A percentile compares a stretch with the other conserved stretches of the same genome.
These are phyloP conservation scores for Chloropsis hardwickii DNA, from an alignment of 2,113 vertebrate species.

Conservation along the genomic window DNA sequence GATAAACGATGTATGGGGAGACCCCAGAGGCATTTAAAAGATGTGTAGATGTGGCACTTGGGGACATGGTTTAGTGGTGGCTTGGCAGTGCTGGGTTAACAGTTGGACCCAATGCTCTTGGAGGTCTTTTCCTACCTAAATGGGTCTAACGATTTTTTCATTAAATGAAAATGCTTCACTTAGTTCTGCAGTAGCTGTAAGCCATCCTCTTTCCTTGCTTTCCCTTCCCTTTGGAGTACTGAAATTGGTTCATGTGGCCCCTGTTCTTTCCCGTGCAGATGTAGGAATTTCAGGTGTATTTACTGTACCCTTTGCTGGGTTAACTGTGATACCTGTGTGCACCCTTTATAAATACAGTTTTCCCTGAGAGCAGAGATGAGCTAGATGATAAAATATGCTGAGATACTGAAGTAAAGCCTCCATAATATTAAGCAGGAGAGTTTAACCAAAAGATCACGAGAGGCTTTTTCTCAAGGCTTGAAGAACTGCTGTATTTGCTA, in stretches of 20 bases:
- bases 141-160: not conserved
- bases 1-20: not conserved
- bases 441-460: not conserved
- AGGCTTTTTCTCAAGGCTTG: not conserved
- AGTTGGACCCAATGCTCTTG: not conserved
- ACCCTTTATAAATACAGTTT: not conserved
- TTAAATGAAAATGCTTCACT: not conserved
- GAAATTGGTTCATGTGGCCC: not conserved
- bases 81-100: not conserved
- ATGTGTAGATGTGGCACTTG: not conserved
- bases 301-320: not conserved
- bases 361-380: not conserved
- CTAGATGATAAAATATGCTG: not conserved
- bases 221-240: not conserved
- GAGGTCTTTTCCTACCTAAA: not conserved
- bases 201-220: not conserved
- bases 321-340: fast-evolving
- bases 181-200: not conserved
- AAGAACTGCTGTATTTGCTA: not conserved
- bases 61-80: not conserved
- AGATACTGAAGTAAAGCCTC: not conserved
- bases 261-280: not conserved
- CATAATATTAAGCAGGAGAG: not conserved
- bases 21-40: not conserved
- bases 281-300: not conserved